Evolutionary conservation across 1,140 invertebrate genomes (phyloP), one percentile per base, ranked within the genome.

Genomic region (Sycophila sp.): DNA sequence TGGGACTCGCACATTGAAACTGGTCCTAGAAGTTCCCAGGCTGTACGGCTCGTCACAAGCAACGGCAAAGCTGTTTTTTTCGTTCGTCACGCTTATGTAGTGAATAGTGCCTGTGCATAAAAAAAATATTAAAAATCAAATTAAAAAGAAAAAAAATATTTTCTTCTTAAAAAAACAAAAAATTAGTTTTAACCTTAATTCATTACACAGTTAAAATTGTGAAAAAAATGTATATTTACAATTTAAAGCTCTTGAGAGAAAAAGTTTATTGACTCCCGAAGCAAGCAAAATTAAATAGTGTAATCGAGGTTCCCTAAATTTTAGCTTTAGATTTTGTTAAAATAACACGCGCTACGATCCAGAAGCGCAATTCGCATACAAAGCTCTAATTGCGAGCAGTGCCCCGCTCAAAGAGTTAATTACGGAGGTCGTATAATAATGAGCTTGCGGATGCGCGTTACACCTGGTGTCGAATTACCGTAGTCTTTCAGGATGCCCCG

Each of bases 1-100:
- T 19, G 76, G 59, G 2, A 80, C 77, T 62, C 83, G 79, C 45
- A 84, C 60, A 26, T 77, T 77, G 34, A 86, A 79, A 36, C 69
- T 75, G 28, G 68, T 78, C 64, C 66, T 73, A 32, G 80, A 77
- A 49, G 66, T 72, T 64, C 83, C 84, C 3, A 84, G 71, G 5
- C 60, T 80, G 47, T 75, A 75, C 0, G 78, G 73, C n/a, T 80
- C 77, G 22, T 79, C 80, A 34, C 84, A 86, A 4, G 75, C 76
- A 1, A 86, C 83, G 0, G 78, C 83, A 13, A 76, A 80, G 38
- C 84, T 86, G 4, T 82, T 79, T 1, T 24, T 71, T 19, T 78
- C 71, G 68, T 85, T 86, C 19, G 69, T 24, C 1, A 76, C 71
- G 19, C 77, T 81, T 5, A 84, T 24, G 28, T 80, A 84, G 69